Evolutionary conservation across 37 sponge, comb jelly and placozoan species (phyloP).

Genomic region (Aphrocallistes beatrix): DNA sequence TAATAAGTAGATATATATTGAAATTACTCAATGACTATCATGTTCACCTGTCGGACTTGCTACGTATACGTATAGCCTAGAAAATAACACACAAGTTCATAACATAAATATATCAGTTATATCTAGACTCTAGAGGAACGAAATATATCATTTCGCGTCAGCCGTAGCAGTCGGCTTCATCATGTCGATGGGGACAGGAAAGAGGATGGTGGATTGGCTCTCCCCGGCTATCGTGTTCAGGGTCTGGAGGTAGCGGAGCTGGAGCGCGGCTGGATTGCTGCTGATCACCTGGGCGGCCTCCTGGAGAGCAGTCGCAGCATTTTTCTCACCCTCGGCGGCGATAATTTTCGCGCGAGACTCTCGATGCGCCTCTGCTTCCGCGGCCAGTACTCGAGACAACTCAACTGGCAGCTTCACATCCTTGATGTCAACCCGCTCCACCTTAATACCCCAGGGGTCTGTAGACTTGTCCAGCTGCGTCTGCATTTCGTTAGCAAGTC

Average conservation of each 20-base stretch:
- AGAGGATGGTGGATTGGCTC: slow-evolving; percentile 86
- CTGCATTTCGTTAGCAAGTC: slow-evolving; percentile 58
- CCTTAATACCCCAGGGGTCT: slow-evolving; percentile 92
- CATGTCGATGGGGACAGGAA: slow-evolving; percentile 91
- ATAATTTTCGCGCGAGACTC: slow-evolving; percentile 95
- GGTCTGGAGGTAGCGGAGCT: slow-evolving; percentile 96
- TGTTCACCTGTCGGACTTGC: too few relatives aligned
- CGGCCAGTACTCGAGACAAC: slow-evolving; percentile 91
- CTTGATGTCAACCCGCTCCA: slow-evolving; percentile 88
- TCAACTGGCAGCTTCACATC: slow-evolving; percentile 86
- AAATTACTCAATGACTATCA: too few relatives aligned
- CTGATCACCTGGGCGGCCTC: slow-evolving; percentile 91
- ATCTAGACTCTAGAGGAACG: too few relatives aligned
- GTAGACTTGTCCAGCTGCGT: slow-evolving; percentile 69
- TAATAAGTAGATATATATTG: too few relatives aligned
- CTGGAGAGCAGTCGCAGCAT: slow-evolving; percentile 81
- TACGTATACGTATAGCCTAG: too few relatives aligned
- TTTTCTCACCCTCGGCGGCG: slow-evolving; percentile 87
- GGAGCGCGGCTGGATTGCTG: slow-evolving; percentile 77
- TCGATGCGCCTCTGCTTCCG: slow-evolving; percentile 90
- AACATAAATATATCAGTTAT: too few relatives aligned
- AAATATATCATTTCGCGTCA: too few relatives aligned
- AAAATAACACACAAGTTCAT: too few relatives aligned
- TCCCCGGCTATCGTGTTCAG: slow-evolving; percentile 82
- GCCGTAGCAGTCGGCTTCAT: too few relatives aligned